Percentiles rank a stretch among this genome's conserved stretches.
phyloP scores from a whole-genome alignment of 2,113 vertebrate species.

The Leptocoma aspasia region DNA sequence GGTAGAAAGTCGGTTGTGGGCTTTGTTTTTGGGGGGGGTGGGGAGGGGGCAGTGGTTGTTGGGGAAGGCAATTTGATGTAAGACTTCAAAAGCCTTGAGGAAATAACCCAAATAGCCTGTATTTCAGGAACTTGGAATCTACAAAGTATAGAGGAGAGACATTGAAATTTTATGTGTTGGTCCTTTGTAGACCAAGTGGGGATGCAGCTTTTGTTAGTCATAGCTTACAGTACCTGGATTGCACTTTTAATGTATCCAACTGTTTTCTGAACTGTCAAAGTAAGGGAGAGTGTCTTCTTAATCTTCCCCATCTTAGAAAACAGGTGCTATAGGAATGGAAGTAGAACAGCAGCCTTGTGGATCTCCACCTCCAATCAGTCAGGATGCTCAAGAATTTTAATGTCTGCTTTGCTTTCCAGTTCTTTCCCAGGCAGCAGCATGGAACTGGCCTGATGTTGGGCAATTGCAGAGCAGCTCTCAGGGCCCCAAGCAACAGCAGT shows the following conservation, averaged over 20 bases:
- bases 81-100: background rate
- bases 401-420: background rate
- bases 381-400: background rate
- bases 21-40: too few relatives aligned
- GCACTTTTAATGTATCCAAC: background rate
- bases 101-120: background rate
- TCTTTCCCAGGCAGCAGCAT: background rate
- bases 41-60: fast-evolving
- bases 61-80: background rate
- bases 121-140: background rate
- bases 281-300: background rate
- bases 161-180: background rate
- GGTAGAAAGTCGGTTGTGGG: background rate
- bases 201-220: background rate
- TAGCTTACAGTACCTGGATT: background rate
- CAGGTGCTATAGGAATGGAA: background rate
- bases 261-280: background rate
- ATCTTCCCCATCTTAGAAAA: background rate
- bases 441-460: background rate
- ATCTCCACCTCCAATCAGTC: background rate
- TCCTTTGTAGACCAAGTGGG: background rate
- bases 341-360: background rate
- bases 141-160: background rate
- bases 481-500: background rate
- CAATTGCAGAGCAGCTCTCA: background rate